Evolutionary conservation across 2,888 invertebrate genomes (phyloP), one percentile per base, ranked within the genome.

Genomic region (Cyaniris semiargus): DNA sequence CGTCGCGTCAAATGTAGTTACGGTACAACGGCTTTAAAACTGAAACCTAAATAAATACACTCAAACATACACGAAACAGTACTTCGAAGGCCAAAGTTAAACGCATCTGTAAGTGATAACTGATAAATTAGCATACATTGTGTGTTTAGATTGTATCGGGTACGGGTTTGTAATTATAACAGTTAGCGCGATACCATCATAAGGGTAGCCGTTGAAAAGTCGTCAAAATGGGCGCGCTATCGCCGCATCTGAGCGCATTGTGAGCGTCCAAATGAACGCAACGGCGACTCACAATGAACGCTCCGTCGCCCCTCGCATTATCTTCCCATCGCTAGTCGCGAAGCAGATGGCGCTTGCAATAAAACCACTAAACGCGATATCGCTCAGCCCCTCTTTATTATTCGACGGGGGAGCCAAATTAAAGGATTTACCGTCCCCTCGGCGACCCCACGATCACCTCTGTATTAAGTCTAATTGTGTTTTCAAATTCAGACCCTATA

Each of bases 381-480:
- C 92, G 90, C 87, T 84, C 87, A 88, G 86, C 86, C 85, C 85
- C 89, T 89, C 92, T 92, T 91, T 93, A 93, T 93, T 93, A 92
- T 94, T 94, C 92, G 93, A 93, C 93, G 92, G 94, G 91, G 91
- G 93, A 93, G 91, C 91, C 93, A 94, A 94, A 94, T 94, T 94
- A 94, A 94, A 94, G 94, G 94, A 94, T 94, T 94, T 92, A 87
- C 89, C 86, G 88, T 90, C 90, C 91, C 71, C 71, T 71, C 71
- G 38, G 5, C 88, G 90, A 91, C 93, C 94, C 93, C 89, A 92
- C 94, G 92, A 94, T 94, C 94, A 94, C 94, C 94, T 93, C 93
- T 93, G 93, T 94, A 94, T 94, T 94, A 94, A 93, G 91, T 93
- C 93, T 94, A 94, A 94, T 94, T 94, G 93, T 94, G 94, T 94